Evolutionary conservation across 2,888 invertebrate species (phyloP).

Genomic region (Drosophila pseudotakahashii): DNA sequence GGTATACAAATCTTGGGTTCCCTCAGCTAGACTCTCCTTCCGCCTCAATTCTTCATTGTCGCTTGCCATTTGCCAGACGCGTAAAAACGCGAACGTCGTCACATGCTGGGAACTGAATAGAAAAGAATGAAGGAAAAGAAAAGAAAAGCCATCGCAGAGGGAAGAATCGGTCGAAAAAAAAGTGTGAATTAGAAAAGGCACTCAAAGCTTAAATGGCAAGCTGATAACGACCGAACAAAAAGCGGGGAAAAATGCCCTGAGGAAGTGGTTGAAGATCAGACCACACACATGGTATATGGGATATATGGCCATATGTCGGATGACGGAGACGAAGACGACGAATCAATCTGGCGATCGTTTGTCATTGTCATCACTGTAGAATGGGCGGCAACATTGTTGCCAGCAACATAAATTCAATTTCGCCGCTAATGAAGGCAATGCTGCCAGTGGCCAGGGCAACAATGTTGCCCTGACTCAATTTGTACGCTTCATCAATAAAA

Average conservation of each 20-base stretch:
- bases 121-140: not conserved
- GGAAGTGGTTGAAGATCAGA: conserved; percentile 37
- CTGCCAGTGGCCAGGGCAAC: too few relatives aligned
- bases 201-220: conserved; percentile 72
- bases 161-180: conserved; percentile 53
- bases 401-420: conserved; percentile 44
- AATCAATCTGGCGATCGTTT: conserved; percentile 67
- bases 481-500: conserved; percentile 76
- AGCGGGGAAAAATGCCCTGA: conserved; percentile 20
- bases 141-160: conserved; percentile 13
- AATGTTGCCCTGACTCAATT: conserved; percentile 51
- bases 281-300: conserved; percentile 34
- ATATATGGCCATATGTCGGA: conserved; percentile 14
- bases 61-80: conserved; percentile 44
- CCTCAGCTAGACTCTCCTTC: conserved; percentile 3
- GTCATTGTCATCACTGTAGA: conserved; percentile 61
- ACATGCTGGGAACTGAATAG: conserved; percentile 53
- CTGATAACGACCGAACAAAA: conserved; percentile 48
- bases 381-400: conserved; percentile 51
- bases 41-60: conserved; percentile 30
- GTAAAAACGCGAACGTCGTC: conserved; percentile 72
- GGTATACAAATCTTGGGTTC: not conserved
- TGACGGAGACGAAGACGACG: conserved; percentile 44
- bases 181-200: conserved; percentile 78
- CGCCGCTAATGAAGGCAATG: conserved; percentile 41